Percentiles rank a stretch among this genome's conserved stretches.
Conservation (phyloP, 2,888 invertebrate species). For the Nemotelus pantherinus region DNA sequence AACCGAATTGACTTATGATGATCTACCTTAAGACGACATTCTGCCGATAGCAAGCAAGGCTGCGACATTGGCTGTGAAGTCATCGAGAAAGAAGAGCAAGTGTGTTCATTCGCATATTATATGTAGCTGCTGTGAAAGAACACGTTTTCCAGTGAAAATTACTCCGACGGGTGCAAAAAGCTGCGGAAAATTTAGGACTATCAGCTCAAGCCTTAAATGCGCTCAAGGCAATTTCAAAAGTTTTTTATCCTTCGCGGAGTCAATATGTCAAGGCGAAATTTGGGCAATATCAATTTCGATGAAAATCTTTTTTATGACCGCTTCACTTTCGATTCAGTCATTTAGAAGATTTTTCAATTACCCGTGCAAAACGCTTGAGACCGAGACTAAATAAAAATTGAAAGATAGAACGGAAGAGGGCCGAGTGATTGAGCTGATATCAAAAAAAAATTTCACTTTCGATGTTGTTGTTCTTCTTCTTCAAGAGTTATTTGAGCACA, state of each 20-base stretch:
- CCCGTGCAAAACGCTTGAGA: conserved; percentile 12
- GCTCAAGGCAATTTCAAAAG: too few relatives aligned
- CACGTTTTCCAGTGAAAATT: too few relatives aligned
- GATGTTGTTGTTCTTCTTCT: neutral
- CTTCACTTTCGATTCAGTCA: conserved; percentile 46
- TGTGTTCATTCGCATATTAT: too few relatives aligned
- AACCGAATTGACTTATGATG: conserved; percentile 51
- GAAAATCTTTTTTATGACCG: conserved; percentile 45
- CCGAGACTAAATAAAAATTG: neutral
- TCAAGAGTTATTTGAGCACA: conserved; percentile 28
- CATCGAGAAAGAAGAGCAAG: neutral
- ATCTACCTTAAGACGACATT: conserved; percentile 36
- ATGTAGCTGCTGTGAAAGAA: too few relatives aligned
- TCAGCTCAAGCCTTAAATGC: too few relatives aligned
- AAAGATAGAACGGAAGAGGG: conserved; percentile 5
- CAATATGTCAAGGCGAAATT: neutral
- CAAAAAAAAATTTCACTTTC: neutral
- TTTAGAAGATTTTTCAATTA: conserved; percentile 48
- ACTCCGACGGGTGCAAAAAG: neutral
- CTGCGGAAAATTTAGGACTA: too few relatives aligned
- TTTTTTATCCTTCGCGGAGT: neutral
- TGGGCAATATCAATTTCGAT: conserved; percentile 37
- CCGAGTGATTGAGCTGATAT: conserved; percentile 2
- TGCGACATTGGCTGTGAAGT: conserved; percentile 1
- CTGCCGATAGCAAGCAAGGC: neutral